phyloP scores from a whole-genome alignment of 2,113 vertebrate species.

The Machaerirhynchus nigripectus region DNA sequence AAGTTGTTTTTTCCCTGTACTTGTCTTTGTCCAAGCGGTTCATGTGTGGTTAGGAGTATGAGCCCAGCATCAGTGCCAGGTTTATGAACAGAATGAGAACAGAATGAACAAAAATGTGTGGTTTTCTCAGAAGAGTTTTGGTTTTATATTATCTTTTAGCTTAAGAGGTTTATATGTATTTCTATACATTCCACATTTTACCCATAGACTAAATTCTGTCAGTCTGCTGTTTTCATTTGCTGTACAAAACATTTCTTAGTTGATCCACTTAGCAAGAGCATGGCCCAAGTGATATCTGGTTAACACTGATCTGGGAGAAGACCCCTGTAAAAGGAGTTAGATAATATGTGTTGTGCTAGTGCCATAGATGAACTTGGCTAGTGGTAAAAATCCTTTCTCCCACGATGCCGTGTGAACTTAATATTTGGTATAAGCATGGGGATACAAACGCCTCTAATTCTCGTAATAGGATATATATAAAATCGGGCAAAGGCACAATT shows the following conservation, averaged over 20 bases:
- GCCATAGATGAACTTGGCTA: background rate
- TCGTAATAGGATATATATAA: constrained; percentile 33
- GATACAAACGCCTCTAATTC: background rate
- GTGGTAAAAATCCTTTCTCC: background rate
- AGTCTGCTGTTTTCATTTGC: constrained; percentile 46
- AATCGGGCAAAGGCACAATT: background rate
- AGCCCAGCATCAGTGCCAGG: background rate
- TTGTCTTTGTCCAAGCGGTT: background rate
- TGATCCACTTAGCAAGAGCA: background rate
- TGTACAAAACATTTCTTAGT: background rate
- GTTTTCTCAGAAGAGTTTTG: background rate
- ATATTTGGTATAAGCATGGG: background rate
- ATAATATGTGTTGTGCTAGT: background rate
- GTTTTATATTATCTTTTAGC: background rate
- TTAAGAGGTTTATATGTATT: constrained; percentile 18
- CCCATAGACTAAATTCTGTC: constrained; percentile 1
- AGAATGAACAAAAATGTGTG: constrained; percentile 21
- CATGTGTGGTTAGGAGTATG: accelerated
- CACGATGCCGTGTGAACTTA: background rate
- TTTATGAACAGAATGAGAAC: constrained; percentile 27
- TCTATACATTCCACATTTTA: background rate
- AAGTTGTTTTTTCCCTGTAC: background rate
- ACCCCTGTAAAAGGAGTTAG: background rate
- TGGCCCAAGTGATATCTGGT: background rate
- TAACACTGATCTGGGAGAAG: background rate